A percentile compares a stretch with the other conserved stretches of the same genome.
Conservation (phyloP, 2,797 vertebrate species). For the Clarias pachynema region DNA sequence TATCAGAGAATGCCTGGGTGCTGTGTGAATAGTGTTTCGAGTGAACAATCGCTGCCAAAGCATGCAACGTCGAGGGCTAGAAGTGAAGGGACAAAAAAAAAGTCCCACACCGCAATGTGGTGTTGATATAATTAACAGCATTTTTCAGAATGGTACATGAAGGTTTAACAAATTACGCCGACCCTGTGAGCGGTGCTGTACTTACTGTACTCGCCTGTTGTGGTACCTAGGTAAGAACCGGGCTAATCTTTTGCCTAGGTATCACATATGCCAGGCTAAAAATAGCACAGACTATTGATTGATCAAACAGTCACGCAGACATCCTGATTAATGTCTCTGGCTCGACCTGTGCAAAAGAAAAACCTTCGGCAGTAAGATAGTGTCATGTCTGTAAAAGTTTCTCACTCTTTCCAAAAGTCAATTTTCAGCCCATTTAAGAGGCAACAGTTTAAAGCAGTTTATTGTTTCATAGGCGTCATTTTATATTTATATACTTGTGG, state of each 20-base stretch:
- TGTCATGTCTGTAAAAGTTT: background rate
- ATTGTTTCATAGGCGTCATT: background rate
- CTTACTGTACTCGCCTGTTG: too few relatives aligned
- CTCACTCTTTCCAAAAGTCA: background rate
- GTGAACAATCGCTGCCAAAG: conserved; percentile 25
- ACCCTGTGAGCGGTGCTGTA: too few relatives aligned
- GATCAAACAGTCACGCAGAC: conserved; percentile 16
- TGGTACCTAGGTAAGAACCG: background rate
- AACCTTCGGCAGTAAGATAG: too few relatives aligned
- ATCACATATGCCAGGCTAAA: background rate
- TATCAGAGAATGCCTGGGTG: conserved; percentile 55
- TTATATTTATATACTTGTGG: background rate
- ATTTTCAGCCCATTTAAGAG: background rate
- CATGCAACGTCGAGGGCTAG: background rate
- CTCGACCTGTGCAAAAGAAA: background rate
- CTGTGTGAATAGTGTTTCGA: conserved; percentile 45
- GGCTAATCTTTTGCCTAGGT: background rate
- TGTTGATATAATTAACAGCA: background rate
- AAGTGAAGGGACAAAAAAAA: background rate
- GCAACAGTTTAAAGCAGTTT: background rate
- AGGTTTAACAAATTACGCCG: background rate
- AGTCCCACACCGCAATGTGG: background rate
- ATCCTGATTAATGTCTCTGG: conserved; percentile 15
- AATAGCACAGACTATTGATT: background rate
- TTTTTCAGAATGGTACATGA: background rate